Percentiles rank a stretch among this genome's conserved stretches.
Evolutionary conservation across 2,797 vertebrate genomes (phyloP).

Genomic region (Scarus forsteni): DNA sequence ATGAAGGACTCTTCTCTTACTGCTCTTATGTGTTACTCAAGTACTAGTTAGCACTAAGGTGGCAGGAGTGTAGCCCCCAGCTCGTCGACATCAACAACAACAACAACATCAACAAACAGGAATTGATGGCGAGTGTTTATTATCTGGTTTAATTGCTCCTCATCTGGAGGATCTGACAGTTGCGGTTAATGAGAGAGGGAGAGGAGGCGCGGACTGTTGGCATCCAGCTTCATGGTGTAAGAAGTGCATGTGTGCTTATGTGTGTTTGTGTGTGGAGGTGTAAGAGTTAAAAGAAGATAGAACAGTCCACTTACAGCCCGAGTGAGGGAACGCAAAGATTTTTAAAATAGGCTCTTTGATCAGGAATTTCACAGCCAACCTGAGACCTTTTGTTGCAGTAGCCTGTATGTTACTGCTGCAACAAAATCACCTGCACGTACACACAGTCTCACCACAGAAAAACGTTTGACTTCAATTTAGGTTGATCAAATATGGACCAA

Average conservation of each 20-base stretch:
- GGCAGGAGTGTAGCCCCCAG: conserved; percentile 83
- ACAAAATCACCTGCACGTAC: conserved; percentile 20
- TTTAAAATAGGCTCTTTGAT: conserved; percentile 49
- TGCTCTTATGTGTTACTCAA: conserved; percentile 80
- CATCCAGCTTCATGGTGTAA: conserved; percentile 77
- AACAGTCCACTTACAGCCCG: conserved; percentile 66
- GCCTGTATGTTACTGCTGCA: conserved; percentile 45
- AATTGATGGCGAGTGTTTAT: conserved; percentile 90
- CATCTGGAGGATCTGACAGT: conserved; percentile 91
- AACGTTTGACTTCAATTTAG: too few relatives aligned
- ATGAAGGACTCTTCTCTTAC: conserved; percentile 74
- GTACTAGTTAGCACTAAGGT: conserved; percentile 87
- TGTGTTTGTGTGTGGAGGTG: conserved; percentile 8
- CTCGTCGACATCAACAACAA: conserved; percentile 82
- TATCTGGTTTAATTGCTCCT: conserved; percentile 91
- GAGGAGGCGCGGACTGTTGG: conserved; percentile 79
- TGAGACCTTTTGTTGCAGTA: conserved; percentile 33
- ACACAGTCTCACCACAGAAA: conserved; percentile 1
- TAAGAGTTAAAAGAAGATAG: conserved; percentile 13
- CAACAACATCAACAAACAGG: conserved; percentile 87
- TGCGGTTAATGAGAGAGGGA: conserved; percentile 90
- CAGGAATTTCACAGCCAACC: conserved; percentile 54
- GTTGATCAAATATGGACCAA: too few relatives aligned
- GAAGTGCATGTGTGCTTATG: conserved; percentile 43
- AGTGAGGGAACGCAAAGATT: conserved; percentile 43